phyloP scores from a whole-genome alignment of 1,140 invertebrate species.

The Drusus annulatus region DNA sequence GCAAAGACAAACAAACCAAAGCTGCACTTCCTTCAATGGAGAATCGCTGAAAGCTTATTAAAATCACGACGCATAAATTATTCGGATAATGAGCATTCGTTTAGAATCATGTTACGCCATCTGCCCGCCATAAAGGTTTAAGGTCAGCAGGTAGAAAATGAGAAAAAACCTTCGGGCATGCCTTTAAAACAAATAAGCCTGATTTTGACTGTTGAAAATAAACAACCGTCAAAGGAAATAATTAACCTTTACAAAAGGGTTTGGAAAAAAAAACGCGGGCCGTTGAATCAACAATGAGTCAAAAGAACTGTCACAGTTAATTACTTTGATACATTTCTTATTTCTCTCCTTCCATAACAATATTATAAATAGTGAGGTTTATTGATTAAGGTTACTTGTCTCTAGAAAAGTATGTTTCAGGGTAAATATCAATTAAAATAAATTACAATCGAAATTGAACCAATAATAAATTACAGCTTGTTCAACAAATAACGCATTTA shows the following conservation, averaged over 20 bases:
- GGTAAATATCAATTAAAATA: too few species aligned
- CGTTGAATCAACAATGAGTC: conserved; percentile 39
- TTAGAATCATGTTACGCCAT: conserved; percentile 37
- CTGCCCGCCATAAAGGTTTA: conserved; percentile 28
- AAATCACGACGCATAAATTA: conserved; percentile 34
- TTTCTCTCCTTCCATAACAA: too few species aligned
- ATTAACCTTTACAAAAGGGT: conserved; percentile 47
- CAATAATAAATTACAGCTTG: too few species aligned
- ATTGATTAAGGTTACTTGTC: too few species aligned
- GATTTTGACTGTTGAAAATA: conserved; percentile 36
- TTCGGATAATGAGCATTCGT: conserved; percentile 30
- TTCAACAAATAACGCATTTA: too few species aligned
- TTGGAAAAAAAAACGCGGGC: conserved; percentile 5
- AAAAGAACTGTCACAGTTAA: conserved; percentile 38
- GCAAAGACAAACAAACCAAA: conserved; percentile 9
- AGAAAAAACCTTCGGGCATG: not conserved
- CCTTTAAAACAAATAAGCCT: conserved; percentile 44
- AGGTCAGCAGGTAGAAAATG: conserved; percentile 25
- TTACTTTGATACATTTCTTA: not conserved
- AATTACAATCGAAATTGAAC: too few species aligned
- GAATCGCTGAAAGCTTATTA: conserved; percentile 42
- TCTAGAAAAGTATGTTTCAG: too few species aligned
- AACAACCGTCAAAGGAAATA: conserved; percentile 45
- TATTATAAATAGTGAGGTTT: too few species aligned
- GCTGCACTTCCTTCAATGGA: conserved; percentile 27